Evolutionary conservation across 2,113 vertebrate species (phyloP).

Genomic region (Acanthisitta chloris): DNA sequence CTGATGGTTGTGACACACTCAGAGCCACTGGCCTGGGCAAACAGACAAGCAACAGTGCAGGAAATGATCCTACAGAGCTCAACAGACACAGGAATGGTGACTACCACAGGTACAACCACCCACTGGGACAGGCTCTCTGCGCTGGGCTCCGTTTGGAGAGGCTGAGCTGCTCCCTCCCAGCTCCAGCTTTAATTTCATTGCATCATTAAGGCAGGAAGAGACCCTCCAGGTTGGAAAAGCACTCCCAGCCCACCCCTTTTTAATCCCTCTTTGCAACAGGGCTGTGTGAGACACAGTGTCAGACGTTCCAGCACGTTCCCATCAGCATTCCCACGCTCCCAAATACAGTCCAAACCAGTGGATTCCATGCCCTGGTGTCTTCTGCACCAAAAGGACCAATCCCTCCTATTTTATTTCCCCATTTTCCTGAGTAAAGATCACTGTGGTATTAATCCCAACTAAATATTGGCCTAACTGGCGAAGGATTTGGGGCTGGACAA

Average conservation of each 20-base stretch:
- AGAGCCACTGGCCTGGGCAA: not conserved
- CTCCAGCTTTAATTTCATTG: accelerated
- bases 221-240: accelerated
- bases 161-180: not conserved
- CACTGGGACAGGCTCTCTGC: not conserved
- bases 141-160: not conserved
- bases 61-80: not conserved
- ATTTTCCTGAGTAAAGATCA: not conserved
- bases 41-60: not conserved
- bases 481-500: not conserved
- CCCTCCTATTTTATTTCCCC: accelerated
- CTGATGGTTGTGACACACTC: accelerated
- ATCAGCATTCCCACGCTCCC: not conserved
- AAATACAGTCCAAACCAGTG: not conserved
- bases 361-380: not conserved
- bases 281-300: not conserved
- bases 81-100: too few species aligned
- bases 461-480: not conserved
- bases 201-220: accelerated
- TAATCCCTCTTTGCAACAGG: not conserved
- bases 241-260: not conserved
- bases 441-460: not conserved
- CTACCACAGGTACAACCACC: not conserved
- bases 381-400: accelerated
- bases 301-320: accelerated